Conservation (phyloP, 2,797 vertebrate genomes). For the Anguilla pacifica region DNA sequence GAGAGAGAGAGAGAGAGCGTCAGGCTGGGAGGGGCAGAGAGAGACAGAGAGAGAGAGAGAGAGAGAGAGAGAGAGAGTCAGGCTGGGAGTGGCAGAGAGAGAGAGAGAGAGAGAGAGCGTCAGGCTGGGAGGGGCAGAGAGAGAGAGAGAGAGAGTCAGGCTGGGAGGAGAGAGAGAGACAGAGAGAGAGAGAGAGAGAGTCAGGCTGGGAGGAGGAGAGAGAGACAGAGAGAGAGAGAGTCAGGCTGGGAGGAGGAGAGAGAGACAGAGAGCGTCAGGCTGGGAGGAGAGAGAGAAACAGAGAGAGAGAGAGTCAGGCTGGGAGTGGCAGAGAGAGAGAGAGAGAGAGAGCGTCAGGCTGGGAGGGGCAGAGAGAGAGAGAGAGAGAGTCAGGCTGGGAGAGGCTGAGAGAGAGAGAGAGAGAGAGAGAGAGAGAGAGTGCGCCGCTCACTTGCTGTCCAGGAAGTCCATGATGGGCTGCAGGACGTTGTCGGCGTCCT, state of each 20-base stretch:
- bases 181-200: too few relatives aligned
- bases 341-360: background rate
- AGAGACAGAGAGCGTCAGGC: too few relatives aligned
- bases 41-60: background rate
- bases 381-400: background rate
- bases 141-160: too few relatives aligned
- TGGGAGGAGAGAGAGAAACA: too few relatives aligned
- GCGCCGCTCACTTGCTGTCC: constrained; percentile 90
- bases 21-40: too few relatives aligned
- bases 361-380: background rate
- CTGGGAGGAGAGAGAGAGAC: too few relatives aligned
- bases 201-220: background rate
- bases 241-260: too few relatives aligned
- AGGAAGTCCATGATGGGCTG: constrained; percentile 98
- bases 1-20: background rate
- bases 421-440: background rate
- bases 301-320: too few relatives aligned
- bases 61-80: background rate
- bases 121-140: background rate
- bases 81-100: background rate
- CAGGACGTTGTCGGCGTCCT: constrained; percentile 93
- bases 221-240: background rate
- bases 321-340: too few relatives aligned
- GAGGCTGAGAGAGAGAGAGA: too few relatives aligned
- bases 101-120: background rate